Evolutionary conservation across 2,888 invertebrate species (phyloP), one percentile per base, ranked within the genome.

Genomic region (Trisateles emortualis): DNA sequence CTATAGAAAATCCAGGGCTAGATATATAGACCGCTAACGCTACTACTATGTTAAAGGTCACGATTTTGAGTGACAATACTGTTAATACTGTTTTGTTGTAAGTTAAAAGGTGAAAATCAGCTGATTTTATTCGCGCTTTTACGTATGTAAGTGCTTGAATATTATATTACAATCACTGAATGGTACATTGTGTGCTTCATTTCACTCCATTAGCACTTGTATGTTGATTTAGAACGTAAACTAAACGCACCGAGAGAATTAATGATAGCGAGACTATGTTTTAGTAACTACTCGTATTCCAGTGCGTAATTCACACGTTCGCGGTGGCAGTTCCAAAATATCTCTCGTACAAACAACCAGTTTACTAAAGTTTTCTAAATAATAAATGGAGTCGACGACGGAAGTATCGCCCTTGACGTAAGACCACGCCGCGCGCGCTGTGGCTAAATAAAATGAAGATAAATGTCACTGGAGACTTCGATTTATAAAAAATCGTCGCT

Each of bases 201-300:
- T 80, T 86, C 78, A 81, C 79, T 83, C 84, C 78, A 86, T 88
- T 87, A 87, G 76, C 83, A 84, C 80, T 83, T 75, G 76, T 72
- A 69, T 81, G 79, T 83, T 83, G 82, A 84, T 84, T 73, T 81
- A 73, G 68, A 81, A 79, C 78, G 83, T 86, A 86, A 86, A 79
- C 79, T 65, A 72, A 80, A 84, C 79, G 73, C 76, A 78, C 75
- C 68, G 59, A 72, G 74, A 75, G 76, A 83, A 83, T 84, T 81
- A 86, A 86, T 85, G 86, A 84, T 76, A 83, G 74, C 77, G 64
- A 75, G 78, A 79, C 76, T 78, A 72, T 64, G 80, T 75, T 78
- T 70, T 72, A 70, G 72, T 78, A 75, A 80, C 72, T 76, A n/a
- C n/a, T n/a, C n/a, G n/a, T n/a, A 76, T 75, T 76, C 72, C 63